These are phyloP conservation scores for Agrilus planipennis DNA, from an alignment of 1,140 invertebrate genomes.

Conservation along the genomic window DNA sequence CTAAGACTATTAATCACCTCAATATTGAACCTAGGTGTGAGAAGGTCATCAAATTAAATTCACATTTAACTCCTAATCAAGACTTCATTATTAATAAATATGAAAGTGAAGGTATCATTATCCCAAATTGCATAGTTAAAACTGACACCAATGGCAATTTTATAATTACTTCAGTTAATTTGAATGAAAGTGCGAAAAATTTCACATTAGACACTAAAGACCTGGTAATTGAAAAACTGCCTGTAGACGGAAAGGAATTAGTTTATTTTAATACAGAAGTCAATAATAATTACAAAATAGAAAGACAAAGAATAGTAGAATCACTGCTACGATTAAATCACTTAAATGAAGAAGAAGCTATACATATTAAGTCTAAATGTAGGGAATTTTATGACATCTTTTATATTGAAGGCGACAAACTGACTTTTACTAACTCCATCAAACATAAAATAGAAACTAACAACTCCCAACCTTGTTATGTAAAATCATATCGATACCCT, in stretches of 20 bases:
- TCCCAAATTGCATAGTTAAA: constrained; percentile 8
- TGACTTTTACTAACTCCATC: constrained; percentile 18
- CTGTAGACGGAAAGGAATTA: too few relatives aligned
- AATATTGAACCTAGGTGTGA: neutral
- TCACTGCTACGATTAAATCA: neutral
- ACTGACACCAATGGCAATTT: neutral
- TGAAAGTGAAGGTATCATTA: constrained; percentile 9
- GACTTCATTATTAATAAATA: constrained; percentile 11
- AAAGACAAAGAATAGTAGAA: neutral
- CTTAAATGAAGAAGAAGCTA: constrained; percentile 7
- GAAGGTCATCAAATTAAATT: too few relatives aligned
- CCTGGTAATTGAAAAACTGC: too few relatives aligned
- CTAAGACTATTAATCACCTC: neutral
- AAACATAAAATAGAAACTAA: constrained; percentile 16
- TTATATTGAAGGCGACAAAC: constrained; percentile 14
- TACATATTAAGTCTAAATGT: constrained; percentile 11
- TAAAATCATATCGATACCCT: constrained; percentile 24
- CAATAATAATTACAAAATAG: too few relatives aligned
- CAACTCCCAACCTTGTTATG: constrained; percentile 17
- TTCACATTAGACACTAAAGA: too few relatives aligned
- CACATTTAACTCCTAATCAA: too few relatives aligned
- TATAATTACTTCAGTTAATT: constrained; percentile 4
- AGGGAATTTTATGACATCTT: neutral
- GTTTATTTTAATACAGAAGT: too few relatives aligned
- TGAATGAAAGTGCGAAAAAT: neutral